Conservation (phyloP, 2,797 vertebrate species). For the Salmo trutta region DNA sequence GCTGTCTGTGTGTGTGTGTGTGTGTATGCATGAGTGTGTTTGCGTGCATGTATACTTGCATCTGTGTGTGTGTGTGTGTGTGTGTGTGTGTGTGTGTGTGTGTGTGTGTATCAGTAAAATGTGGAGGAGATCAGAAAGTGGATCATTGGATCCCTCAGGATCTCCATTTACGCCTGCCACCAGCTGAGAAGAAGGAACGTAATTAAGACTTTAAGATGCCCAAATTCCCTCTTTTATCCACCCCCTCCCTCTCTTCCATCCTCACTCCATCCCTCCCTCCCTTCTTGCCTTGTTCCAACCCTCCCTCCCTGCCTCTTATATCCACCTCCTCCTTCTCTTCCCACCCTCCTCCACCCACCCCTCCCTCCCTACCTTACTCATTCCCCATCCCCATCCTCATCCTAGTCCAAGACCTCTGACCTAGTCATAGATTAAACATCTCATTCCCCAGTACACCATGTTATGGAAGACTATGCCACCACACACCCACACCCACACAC, state of each 20-base stretch:
- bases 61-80: constrained; percentile 27
- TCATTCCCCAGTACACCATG: constrained; percentile 46
- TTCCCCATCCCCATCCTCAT: constrained; percentile 4
- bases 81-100: constrained; percentile 6
- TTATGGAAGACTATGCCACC: constrained; percentile 47
- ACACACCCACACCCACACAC: not conserved
- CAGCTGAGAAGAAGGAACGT: constrained; percentile 38
- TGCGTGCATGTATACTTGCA: constrained; percentile 1
- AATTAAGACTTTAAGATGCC: constrained; percentile 78
- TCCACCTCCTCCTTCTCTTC: constrained; percentile 19
- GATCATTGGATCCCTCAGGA: not conserved
- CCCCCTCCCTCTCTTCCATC: not conserved
- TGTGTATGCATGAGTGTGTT: constrained; percentile 42
- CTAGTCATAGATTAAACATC: constrained; percentile 69
- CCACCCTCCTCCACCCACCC: not conserved
- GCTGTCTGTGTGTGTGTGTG: not conserved
- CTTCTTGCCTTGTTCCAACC: constrained; percentile 15
- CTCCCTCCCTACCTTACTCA: constrained; percentile 33
- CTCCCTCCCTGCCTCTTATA: constrained; percentile 60
- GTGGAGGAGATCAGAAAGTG: not conserved
- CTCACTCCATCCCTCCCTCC: constrained; percentile 23
- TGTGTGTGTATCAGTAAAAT: constrained; percentile 6
- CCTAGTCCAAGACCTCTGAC: constrained; percentile 64
- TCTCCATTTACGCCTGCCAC: not conserved
- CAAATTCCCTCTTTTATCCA: constrained; percentile 72